A percentile compares a stretch with the other conserved stretches of the same genome.
phyloP scores from a whole-genome alignment of 1,140 invertebrate species.

The Eupristina koningsbergeri region DNA sequence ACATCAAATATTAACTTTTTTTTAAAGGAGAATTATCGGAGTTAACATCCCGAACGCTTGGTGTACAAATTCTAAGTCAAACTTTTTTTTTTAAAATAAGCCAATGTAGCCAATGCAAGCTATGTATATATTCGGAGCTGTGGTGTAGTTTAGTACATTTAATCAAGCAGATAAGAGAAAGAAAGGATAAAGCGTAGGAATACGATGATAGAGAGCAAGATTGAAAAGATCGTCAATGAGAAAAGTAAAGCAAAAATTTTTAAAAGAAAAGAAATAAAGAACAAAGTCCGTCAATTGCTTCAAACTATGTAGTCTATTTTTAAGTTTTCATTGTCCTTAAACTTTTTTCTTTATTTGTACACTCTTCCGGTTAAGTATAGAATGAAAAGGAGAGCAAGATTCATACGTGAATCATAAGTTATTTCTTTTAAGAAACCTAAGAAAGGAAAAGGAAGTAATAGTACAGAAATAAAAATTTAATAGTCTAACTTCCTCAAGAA shows the following conservation, averaged over 20 bases:
- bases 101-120: no score
- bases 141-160: no score
- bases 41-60: no score
- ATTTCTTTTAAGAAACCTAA: not conserved
- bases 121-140: no score
- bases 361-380: constrained; percentile 14
- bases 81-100: no score
- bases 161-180: no score
- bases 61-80: no score
- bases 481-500: not conserved
- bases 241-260: not conserved
- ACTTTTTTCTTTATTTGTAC: not conserved
- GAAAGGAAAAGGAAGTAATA: not conserved
- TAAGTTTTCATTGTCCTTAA: not conserved
- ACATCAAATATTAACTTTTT: no score
- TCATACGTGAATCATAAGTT: not conserved
- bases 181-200: not conserved
- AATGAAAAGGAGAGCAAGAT: not conserved
- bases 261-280: not conserved
- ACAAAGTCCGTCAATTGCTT: constrained; percentile 19
- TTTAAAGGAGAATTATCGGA: no score
- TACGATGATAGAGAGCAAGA: not conserved
- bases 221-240: not conserved
- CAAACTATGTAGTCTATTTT: constrained; percentile 40
- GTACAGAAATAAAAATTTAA: no score